Conservation (phyloP, 2,888 invertebrate genomes). For the Synanthedon tipuliformis region DNA sequence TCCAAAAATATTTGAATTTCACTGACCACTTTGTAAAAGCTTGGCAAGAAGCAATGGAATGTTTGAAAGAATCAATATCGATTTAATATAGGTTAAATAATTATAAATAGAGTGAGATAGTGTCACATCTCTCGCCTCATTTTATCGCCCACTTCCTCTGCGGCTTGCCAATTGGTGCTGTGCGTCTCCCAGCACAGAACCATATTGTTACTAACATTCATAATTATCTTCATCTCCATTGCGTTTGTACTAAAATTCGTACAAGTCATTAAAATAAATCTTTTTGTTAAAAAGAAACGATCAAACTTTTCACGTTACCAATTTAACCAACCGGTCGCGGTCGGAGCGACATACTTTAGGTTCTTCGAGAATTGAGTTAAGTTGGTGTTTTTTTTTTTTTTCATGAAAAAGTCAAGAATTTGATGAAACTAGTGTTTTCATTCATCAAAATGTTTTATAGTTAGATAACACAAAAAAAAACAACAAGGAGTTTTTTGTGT, state of each 20-base stretch:
- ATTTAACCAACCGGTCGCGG: background rate
- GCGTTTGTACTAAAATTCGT: too few species aligned
- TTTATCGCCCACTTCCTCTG: slow-evolving; percentile 37
- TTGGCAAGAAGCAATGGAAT: background rate
- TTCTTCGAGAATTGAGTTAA: background rate
- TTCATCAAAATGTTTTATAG: too few species aligned
- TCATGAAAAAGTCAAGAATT: too few species aligned
- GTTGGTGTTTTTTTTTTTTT: too few species aligned
- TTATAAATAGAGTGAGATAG: slow-evolving; percentile 1
- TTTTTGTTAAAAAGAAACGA: slow-evolving; percentile 32
- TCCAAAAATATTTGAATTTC: too few species aligned
- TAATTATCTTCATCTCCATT: too few species aligned
- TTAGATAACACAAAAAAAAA: too few species aligned
- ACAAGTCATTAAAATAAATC: background rate
- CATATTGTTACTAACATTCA: too few species aligned
- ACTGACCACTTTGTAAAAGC: too few species aligned
- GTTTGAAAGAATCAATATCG: background rate
- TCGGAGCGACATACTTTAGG: background rate
- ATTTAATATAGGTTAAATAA: slow-evolving; percentile 2
- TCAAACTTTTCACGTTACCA: slow-evolving; percentile 17
- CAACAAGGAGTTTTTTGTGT: too few species aligned
- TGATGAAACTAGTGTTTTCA: too few species aligned
- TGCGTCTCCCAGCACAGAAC: slow-evolving; percentile 19
- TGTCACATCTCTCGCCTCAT: slow-evolving; percentile 1
- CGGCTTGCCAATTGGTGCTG: slow-evolving; percentile 48